Conservation (phyloP, 2,113 vertebrate genomes). For the Heloderma charlesbogerti region DNA sequence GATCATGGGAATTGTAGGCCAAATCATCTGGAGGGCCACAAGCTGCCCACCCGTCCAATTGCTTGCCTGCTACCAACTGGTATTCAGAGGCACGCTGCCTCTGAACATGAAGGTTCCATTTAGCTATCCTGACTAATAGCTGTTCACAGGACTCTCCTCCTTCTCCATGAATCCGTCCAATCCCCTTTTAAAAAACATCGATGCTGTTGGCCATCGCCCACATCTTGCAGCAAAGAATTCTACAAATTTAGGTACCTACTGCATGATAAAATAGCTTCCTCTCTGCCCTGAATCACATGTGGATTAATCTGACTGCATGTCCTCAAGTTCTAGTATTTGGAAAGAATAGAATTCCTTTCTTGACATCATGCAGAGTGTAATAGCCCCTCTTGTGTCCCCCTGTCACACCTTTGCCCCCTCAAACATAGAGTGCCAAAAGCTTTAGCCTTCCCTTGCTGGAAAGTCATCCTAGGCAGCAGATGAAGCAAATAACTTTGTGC, state of each 20-base stretch:
- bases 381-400: background rate
- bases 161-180: background rate
- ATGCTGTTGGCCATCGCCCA: too few species aligned
- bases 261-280: background rate
- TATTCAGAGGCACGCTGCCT: too few species aligned
- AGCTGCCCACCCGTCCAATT: too few species aligned
- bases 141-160: background rate
- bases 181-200: background rate
- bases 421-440: too few species aligned
- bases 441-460: background rate
- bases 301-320: background rate
- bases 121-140: background rate
- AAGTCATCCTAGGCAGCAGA: background rate
- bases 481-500: too few species aligned
- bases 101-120: background rate
- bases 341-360: background rate
- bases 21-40: too few species aligned
- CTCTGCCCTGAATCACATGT: background rate
- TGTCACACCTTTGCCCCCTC: background rate
- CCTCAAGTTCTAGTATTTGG: too few species aligned
- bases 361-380: background rate
- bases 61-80: background rate
- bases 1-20: too few species aligned
- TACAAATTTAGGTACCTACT: background rate
- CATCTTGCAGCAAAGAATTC: background rate